These are phyloP conservation scores for Macroteleia sp. DNA, from an alignment of 2,888 invertebrate genomes.

Conservation along the genomic window DNA sequence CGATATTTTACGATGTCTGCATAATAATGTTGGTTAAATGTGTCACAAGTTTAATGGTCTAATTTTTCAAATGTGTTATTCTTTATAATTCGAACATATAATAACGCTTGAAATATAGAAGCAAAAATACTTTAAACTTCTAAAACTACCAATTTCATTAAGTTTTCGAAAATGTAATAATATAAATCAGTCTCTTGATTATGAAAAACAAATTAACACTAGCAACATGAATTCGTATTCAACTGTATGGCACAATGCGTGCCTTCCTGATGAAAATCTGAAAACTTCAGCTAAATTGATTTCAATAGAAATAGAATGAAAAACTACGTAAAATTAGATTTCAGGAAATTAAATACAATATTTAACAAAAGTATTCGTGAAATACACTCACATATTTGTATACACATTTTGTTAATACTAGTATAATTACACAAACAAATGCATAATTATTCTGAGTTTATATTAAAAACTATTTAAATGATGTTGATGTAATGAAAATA, in stretches of 20 bases:
- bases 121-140: slow-evolving; percentile 25
- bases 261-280: slow-evolving; percentile 14
- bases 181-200: slow-evolving; percentile 25
- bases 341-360: too few relatives aligned
- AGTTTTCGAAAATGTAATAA: slow-evolving; percentile 20
- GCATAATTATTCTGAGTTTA: too few relatives aligned
- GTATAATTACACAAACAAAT: too few relatives aligned
- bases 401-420: too few relatives aligned
- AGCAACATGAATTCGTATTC: slow-evolving; percentile 6
- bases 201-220: slow-evolving; percentile 26
- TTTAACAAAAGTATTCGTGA: too few relatives aligned
- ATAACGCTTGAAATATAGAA: background rate
- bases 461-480: too few relatives aligned
- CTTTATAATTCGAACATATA: background rate
- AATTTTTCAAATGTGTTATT: slow-evolving; percentile 5
- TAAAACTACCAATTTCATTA: slow-evolving; percentile 22
- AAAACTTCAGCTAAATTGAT: slow-evolving; percentile 25
- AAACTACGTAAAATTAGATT: too few relatives aligned
- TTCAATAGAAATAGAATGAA: slow-evolving; percentile 7
- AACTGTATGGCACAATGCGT: slow-evolving; percentile 2
- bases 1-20: too few relatives aligned
- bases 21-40: too few relatives aligned
- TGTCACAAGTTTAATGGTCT: too few relatives aligned
- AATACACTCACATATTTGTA: too few relatives aligned
- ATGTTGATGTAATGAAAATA: too few relatives aligned